Evolutionary conservation across 2,113 vertebrate genomes (phyloP).

Genomic region (Bubo blakistoni): DNA sequence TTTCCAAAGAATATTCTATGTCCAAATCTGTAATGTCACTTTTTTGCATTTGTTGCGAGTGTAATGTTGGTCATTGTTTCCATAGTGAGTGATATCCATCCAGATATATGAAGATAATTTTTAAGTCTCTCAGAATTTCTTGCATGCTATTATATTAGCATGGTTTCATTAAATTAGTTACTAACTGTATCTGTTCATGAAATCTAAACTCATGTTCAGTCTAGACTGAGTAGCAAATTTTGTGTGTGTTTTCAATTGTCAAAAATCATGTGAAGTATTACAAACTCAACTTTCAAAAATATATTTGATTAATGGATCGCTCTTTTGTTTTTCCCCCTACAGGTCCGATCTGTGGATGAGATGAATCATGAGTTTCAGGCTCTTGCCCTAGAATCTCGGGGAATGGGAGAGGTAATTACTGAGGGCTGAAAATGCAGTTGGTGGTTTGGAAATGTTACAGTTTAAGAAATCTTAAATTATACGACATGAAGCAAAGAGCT

Average conservation of each 20-base stretch:
- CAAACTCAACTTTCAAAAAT: background rate
- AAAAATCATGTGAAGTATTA: background rate
- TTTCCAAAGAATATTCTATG: background rate
- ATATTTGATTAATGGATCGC: background rate
- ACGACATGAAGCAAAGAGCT: background rate
- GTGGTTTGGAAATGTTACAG: background rate
- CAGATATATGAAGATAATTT: background rate
- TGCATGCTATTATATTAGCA: background rate
- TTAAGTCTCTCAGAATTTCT: background rate
- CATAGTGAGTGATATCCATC: background rate
- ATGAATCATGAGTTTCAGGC: conserved; percentile 99
- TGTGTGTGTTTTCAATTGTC: background rate
- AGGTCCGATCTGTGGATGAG: conserved; percentile 94
- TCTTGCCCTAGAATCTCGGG: conserved; percentile 95
- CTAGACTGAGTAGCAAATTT: background rate
- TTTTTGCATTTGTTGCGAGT: background rate
- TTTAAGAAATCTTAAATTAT: background rate
- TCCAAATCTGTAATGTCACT: background rate
- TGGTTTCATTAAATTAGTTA: background rate
- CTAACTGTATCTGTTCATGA: background rate
- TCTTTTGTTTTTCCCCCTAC: background rate
- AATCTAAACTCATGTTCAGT: background rate
- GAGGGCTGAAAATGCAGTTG: background rate
- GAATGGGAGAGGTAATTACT: conserved; percentile 95
- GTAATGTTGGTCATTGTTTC: background rate